phyloP scores from a whole-genome alignment of 1,140 invertebrate genomes.

The Sycobia sp. region DNA sequence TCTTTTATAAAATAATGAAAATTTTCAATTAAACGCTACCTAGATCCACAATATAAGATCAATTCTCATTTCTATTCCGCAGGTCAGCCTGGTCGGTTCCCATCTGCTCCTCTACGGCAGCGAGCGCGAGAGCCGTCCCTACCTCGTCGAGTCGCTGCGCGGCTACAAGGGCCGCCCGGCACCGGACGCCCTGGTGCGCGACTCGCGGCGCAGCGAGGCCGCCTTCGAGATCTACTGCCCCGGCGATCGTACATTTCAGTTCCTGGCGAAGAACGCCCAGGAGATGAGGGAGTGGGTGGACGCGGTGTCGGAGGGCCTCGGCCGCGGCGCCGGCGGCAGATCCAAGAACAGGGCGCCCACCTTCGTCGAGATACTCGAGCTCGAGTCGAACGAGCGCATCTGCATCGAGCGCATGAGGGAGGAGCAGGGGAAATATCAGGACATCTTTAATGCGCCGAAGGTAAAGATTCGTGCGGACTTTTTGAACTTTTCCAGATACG shows the following conservation, averaged over 20 bases:
- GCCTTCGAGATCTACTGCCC: slow-evolving; percentile 55
- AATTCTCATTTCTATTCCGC: neutral
- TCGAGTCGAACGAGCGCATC: slow-evolving; percentile 17
- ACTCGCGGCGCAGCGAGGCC: slow-evolving; percentile 47
- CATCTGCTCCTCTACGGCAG: slow-evolving; percentile 51
- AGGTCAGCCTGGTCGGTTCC: slow-evolving; percentile 45
- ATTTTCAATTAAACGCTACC: no score
- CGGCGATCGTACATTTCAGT: slow-evolving; percentile 48
- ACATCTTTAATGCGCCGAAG: slow-evolving; percentile 17
- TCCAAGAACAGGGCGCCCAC: slow-evolving; percentile 1
- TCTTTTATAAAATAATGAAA: no score
- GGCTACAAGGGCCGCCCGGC: slow-evolving; percentile 50
- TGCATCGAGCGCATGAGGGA: slow-evolving; percentile 25
- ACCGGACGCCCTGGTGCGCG: slow-evolving; percentile 39
- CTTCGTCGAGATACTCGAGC: slow-evolving; percentile 22
- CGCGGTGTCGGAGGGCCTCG: slow-evolving; percentile 38
- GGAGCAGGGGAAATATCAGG: slow-evolving; percentile 24
- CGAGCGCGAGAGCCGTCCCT: slow-evolving; percentile 47
- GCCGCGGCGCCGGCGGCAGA: slow-evolving; percentile 27
- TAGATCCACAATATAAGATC: no score
- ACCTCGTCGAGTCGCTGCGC: slow-evolving; percentile 43
- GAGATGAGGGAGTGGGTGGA: slow-evolving; percentile 55
- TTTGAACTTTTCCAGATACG: no score
- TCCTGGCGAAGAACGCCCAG: slow-evolving; percentile 44
- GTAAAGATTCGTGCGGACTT: no score